Conservation (phyloP, 2,888 invertebrate genomes). For the Ormyrus thymus region DNA sequence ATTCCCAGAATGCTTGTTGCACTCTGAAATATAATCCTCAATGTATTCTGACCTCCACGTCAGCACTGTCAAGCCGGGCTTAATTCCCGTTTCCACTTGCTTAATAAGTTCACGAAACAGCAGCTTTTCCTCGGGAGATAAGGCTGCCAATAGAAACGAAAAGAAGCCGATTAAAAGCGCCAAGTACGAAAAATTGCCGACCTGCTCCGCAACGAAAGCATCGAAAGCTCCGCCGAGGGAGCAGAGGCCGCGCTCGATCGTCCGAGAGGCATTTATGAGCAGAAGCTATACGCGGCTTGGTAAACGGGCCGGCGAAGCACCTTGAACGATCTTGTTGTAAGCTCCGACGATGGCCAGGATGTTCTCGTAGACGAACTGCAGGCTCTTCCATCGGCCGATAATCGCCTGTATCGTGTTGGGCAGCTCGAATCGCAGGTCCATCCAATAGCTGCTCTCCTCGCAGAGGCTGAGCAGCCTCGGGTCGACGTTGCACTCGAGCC, state of each 20-base stretch:
- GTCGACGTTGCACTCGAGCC: constrained; percentile 84
- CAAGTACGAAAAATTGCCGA: too few relatives aligned
- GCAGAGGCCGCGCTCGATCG: too few relatives aligned
- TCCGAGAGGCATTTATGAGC: too few relatives aligned
- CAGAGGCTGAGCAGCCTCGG: constrained; percentile 82
- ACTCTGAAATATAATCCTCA: constrained; percentile 84
- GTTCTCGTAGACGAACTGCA: constrained; percentile 82
- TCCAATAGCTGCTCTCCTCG: constrained; percentile 85
- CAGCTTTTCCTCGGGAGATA: constrained; percentile 85
- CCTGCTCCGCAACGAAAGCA: too few relatives aligned
- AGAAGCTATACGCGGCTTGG: too few relatives aligned
- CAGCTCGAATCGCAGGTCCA: constrained; percentile 81
- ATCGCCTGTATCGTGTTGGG: constrained; percentile 82
- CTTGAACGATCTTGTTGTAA: constrained; percentile 82
- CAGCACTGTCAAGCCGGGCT: constrained; percentile 83
- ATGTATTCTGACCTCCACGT: constrained; percentile 86
- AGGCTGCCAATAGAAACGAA: constrained; percentile 73
- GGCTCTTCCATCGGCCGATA: constrained; percentile 78
- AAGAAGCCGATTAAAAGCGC: background rate
- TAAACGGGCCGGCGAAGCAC: constrained; percentile 15
- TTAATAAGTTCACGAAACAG: constrained; percentile 85
- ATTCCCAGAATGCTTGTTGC: constrained; percentile 81
- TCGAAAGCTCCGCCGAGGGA: too few relatives aligned
- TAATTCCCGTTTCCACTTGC: constrained; percentile 80
- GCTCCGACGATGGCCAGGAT: constrained; percentile 84